These are phyloP conservation scores for Eupithecia vulgata DNA, from an alignment of 2,888 invertebrate species.

Conservation along the genomic window DNA sequence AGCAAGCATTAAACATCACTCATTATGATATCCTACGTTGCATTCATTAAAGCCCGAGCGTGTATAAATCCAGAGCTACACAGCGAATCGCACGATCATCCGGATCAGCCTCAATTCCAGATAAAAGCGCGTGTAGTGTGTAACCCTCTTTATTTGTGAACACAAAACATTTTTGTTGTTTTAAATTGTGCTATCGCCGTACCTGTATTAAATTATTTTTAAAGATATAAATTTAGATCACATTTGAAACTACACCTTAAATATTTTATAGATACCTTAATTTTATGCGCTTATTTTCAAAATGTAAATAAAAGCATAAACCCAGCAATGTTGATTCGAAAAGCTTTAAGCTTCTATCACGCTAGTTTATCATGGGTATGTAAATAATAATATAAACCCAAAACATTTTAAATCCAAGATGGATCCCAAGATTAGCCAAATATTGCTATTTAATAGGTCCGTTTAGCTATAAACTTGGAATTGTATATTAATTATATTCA, in stretches of 20 bases:
- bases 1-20: neutral
- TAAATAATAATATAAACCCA: slow-evolving; percentile 43
- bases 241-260: neutral
- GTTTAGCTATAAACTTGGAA: slow-evolving; percentile 50
- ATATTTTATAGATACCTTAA: neutral
- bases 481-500: slow-evolving; percentile 60
- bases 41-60: slow-evolving; percentile 6
- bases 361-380: slow-evolving; percentile 38
- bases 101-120: slow-evolving; percentile 79
- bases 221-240: neutral
- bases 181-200: neutral
- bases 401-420: slow-evolving; percentile 52
- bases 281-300: slow-evolving; percentile 1
- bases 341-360: slow-evolving; percentile 34
- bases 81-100: slow-evolving; percentile 70
- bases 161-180: slow-evolving; percentile 3
- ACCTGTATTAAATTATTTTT: neutral
- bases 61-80: slow-evolving; percentile 53
- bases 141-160: slow-evolving; percentile 41
- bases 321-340: slow-evolving; percentile 14
- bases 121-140: slow-evolving; percentile 62
- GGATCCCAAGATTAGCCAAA: slow-evolving; percentile 53
- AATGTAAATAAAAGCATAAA: slow-evolving; percentile 9
- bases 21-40: neutral
- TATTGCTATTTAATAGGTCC: slow-evolving; percentile 58